Conservation (phyloP, 2,797 vertebrate genomes). For the Macropodus opercularis region DNA sequence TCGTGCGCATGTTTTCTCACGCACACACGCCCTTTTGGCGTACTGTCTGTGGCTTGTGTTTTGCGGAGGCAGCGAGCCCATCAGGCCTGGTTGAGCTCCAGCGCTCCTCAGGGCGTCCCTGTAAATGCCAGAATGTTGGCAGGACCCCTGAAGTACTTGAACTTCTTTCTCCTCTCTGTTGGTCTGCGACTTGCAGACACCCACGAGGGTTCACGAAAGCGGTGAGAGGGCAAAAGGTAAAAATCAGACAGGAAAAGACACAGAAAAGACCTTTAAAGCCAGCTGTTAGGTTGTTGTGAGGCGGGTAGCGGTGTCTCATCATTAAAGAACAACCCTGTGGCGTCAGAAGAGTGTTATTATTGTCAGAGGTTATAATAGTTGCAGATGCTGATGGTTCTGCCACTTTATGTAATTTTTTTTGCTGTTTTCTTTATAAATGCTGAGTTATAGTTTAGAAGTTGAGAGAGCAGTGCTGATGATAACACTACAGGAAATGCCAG, state of each 20-base stretch:
- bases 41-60: slow-evolving; percentile 17
- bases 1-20: no score
- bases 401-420: no score
- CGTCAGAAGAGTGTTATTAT: no score
- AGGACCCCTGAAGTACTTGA: slow-evolving; percentile 22
- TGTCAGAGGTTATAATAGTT: no score
- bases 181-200: slow-evolving; percentile 31
- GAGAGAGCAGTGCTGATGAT: slow-evolving; percentile 28
- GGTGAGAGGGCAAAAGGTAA: slow-evolving; percentile 8
- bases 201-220: slow-evolving; percentile 9
- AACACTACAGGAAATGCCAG: slow-evolving; percentile 15
- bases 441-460: slow-evolving; percentile 30
- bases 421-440: slow-evolving; percentile 15
- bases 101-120: slow-evolving; percentile 45
- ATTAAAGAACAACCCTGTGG: background rate
- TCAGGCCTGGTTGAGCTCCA: slow-evolving; percentile 41
- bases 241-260: background rate
- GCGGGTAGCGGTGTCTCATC: slow-evolving; percentile 14
- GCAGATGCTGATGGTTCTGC: no score
- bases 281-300: background rate
- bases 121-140: slow-evolving; percentile 62
- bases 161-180: slow-evolving; percentile 19
- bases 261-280: slow-evolving; percentile 16
- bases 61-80: slow-evolving; percentile 2
- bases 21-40: background rate